Evolutionary conservation across 2,888 invertebrate genomes (phyloP).

Genomic region (Trypoxylon attenuatum): DNA sequence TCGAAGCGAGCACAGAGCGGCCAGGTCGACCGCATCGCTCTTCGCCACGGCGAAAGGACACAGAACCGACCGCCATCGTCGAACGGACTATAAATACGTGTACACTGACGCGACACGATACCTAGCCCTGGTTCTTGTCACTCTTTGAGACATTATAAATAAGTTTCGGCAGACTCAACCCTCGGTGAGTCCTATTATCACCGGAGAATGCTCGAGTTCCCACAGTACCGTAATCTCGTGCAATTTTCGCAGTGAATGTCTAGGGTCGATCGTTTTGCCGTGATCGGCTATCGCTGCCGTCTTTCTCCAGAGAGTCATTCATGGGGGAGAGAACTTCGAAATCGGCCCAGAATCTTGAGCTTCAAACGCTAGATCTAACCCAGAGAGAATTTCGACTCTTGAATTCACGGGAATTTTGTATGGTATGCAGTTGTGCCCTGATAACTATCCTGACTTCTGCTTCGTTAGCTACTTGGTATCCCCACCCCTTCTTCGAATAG

Average conservation of each 20-base stretch:
- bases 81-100: conserved; percentile 44
- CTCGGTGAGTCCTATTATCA: conserved; percentile 9
- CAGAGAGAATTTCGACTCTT: too few species aligned
- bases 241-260: not conserved
- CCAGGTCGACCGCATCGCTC: conserved; percentile 53
- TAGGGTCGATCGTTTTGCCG: not conserved
- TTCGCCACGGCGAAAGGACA: conserved; percentile 45
- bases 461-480: too few species aligned
- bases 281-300: not conserved
- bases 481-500: too few species aligned
- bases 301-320: not conserved
- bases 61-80: conserved; percentile 37
- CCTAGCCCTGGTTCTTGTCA: too few species aligned
- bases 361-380: too few species aligned
- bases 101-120: conserved; percentile 4
- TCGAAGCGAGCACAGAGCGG: conserved; percentile 39
- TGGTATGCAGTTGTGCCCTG: too few species aligned
- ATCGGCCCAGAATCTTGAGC: not conserved
- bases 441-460: too few species aligned
- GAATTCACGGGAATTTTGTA: too few species aligned
- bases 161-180: conserved; percentile 15
- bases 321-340: not conserved
- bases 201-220: too few species aligned
- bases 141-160: conserved; percentile 47
- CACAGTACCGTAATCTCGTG: not conserved